These are phyloP conservation scores for Rhyzopertha dominica DNA, from an alignment of 1,140 invertebrate species.

Conservation along the genomic window DNA sequence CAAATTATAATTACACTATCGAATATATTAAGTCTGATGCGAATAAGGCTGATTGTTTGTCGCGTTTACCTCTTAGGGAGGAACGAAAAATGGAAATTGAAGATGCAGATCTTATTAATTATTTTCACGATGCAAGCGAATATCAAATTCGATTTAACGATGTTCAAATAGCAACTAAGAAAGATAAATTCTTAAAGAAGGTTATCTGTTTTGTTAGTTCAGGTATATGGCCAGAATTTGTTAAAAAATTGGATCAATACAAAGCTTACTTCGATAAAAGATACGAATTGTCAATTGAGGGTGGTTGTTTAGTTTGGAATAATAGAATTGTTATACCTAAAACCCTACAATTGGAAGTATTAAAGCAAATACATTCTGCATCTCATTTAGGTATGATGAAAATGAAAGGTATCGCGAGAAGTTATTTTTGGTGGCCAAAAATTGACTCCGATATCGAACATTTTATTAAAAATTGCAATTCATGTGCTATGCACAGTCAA, in stretches of 20 bases:
- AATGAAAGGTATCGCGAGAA: constrained; percentile 15
- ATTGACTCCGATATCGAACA: constrained; percentile 13
- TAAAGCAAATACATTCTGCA: constrained; percentile 6
- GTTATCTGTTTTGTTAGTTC: too few species aligned
- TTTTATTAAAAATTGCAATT: constrained; percentile 7
- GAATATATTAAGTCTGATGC: constrained; percentile 5
- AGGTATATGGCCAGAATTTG: too few species aligned
- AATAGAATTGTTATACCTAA: constrained; percentile 10
- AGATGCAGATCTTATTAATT: constrained; percentile 1
- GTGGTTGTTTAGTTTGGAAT: constrained; percentile 22
- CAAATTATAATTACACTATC: constrained; percentile 34
- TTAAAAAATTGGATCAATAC: too few species aligned
- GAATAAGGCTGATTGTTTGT: constrained; percentile 10
- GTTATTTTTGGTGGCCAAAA: constrained; percentile 11
- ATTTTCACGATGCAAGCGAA: constrained; percentile 5
- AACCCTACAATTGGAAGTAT: constrained; percentile 3
- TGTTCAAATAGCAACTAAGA: constrained; percentile 15
- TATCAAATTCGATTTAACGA: constrained; percentile 19
- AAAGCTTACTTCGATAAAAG: constrained; percentile 16
- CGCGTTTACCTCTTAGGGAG: constrained; percentile 1
- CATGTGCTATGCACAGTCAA: constrained; percentile 3
- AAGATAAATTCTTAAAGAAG: too few species aligned
- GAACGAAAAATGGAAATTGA: constrained; percentile 4
- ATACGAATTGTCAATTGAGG: constrained; percentile 25
- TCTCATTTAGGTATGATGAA: constrained; percentile 15